These are phyloP conservation scores for Orthonyx spaldingii DNA, from an alignment of 2,113 vertebrate species.

Conservation along the genomic window DNA sequence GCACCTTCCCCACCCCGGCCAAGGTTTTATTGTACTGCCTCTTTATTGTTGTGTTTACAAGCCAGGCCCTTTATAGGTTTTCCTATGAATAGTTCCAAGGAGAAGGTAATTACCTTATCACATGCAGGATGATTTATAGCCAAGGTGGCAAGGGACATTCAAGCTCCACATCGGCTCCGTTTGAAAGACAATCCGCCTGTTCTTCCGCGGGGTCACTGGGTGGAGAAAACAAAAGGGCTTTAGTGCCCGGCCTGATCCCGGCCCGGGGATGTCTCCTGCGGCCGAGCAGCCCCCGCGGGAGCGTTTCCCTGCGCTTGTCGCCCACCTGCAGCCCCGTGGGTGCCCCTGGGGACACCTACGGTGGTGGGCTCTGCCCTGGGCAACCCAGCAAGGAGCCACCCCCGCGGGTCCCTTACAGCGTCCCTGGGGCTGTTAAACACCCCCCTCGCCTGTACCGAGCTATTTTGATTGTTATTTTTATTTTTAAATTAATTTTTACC, in stretches of 20 bases:
- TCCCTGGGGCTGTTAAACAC: rapidly evolving
- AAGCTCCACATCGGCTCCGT: slow-evolving; percentile 15
- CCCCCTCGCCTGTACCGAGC: rapidly evolving
- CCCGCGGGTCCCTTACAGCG: rapidly evolving
- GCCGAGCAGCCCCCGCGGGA: neutral
- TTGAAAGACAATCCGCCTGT: slow-evolving; percentile 25
- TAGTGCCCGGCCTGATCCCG: neutral
- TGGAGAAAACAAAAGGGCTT: slow-evolving; percentile 1
- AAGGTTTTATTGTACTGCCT: slow-evolving; percentile 31
- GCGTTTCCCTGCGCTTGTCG: neutral
- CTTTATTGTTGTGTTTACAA: slow-evolving; percentile 33
- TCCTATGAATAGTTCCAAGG: slow-evolving; percentile 79
- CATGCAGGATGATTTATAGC: slow-evolving; percentile 76
- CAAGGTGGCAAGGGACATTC: slow-evolving; percentile 59
- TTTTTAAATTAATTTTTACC: neutral
- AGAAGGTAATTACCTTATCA: slow-evolving; percentile 81
- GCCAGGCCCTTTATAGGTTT: slow-evolving; percentile 70
- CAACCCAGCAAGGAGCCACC: neutral
- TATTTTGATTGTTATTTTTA: rapidly evolving
- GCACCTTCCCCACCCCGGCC: neutral
- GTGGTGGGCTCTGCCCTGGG: neutral
- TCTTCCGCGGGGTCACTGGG: neutral
- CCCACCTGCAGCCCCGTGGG: neutral
- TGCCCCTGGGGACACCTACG: neutral
- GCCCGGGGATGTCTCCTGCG: neutral